Conservation (phyloP, 1,140 invertebrate species). For the Orchestia grillus region DNA sequence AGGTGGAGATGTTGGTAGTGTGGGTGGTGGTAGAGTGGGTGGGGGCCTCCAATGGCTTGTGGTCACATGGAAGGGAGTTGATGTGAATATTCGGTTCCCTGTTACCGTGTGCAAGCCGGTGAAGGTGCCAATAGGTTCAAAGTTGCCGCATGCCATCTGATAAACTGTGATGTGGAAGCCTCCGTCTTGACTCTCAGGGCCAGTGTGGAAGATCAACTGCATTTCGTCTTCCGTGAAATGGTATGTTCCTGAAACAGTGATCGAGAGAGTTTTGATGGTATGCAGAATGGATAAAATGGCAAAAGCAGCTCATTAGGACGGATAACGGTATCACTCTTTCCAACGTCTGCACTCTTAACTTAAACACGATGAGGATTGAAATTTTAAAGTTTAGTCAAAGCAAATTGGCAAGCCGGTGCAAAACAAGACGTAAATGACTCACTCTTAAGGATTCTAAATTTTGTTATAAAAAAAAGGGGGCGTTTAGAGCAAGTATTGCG, state of each 20-base stretch:
- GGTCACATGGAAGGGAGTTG: background rate
- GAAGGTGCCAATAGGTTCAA: constrained; percentile 23
- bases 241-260: constrained; percentile 15
- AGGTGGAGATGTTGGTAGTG: background rate
- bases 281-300: background rate
- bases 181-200: background rate
- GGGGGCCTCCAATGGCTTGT: background rate
- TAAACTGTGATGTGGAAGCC: constrained; percentile 35
- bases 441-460: too few relatives aligned
- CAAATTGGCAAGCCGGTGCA: too few relatives aligned
- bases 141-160: constrained; percentile 34
- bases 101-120: background rate
- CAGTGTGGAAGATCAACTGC: constrained; percentile 39
- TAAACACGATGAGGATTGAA: background rate
- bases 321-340: background rate
- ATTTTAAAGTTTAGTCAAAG: background rate
- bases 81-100: background rate
- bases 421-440: too few relatives aligned
- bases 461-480: too few relatives aligned
- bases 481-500: too few relatives aligned
- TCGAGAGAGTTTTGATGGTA: background rate
- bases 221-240: constrained; percentile 38
- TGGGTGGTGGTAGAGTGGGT: background rate
- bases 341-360: background rate
- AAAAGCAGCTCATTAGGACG: background rate